Evolutionary conservation across 2,113 vertebrate species (phyloP).

Genomic region (Eulemur rufifrons): DNA sequence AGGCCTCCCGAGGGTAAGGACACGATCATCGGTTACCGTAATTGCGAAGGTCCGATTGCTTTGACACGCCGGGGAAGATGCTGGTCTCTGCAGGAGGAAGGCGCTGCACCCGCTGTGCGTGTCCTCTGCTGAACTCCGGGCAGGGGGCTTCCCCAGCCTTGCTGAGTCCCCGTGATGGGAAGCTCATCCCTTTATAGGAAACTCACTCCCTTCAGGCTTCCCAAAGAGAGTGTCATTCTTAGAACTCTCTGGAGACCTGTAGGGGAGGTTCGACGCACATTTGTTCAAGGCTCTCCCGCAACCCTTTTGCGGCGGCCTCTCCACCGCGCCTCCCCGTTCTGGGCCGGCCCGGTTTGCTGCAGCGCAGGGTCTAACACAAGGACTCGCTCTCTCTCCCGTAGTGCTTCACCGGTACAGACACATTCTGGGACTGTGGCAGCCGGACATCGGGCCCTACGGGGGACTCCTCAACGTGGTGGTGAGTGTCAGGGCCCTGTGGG

Average conservation of each 20-base stretch:
- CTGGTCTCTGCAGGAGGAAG: background rate
- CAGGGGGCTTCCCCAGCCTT: background rate
- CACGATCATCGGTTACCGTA: background rate
- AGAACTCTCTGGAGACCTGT: background rate
- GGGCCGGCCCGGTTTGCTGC: too few species aligned
- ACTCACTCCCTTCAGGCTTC: background rate
- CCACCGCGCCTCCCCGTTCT: background rate
- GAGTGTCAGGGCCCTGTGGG: constrained; percentile 66
- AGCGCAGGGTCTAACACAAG: background rate
- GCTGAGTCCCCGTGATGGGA: background rate
- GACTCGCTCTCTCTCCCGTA: constrained; percentile 73
- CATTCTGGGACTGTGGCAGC: constrained; percentile 98
- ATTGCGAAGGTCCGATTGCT: background rate
- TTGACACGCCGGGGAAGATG: background rate
- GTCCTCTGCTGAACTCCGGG: too few species aligned
- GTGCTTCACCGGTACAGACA: constrained; percentile 97
- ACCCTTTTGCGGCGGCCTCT: background rate
- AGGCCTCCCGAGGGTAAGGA: background rate
- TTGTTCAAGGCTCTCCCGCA: background rate
- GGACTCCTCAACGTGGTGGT: constrained; percentile 99
- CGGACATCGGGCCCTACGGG: constrained; percentile 97
- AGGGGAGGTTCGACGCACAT: background rate
- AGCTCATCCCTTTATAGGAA: background rate
- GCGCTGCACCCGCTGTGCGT: background rate
- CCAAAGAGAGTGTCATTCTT: background rate